A percentile compares a stretch with the other conserved stretches of the same genome.
phyloP scores from a whole-genome alignment of 2,888 invertebrate genomes.

The Cheilosia vulpina region DNA sequence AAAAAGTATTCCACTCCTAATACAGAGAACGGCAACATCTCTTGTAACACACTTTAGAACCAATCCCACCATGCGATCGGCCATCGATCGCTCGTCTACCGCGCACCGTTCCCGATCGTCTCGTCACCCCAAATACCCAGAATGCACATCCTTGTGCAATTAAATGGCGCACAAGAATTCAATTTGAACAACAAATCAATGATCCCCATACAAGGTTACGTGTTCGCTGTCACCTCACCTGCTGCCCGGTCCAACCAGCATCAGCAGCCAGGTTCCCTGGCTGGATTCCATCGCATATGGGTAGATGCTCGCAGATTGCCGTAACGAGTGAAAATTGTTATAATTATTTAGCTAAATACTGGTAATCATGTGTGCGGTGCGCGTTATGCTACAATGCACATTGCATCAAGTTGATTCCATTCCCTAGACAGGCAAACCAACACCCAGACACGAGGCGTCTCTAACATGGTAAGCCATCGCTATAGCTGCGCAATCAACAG shows the following conservation, averaged over 20 bases:
- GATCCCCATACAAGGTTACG: conserved; percentile 71
- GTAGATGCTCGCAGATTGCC: conserved; percentile 60
- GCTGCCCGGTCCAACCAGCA: conserved; percentile 9
- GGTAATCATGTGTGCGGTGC: conserved; percentile 68
- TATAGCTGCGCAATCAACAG: neutral
- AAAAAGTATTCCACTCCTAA: conserved; percentile 1
- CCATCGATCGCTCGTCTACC: neutral
- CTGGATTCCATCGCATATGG: conserved; percentile 43
- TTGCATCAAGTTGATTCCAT: conserved; percentile 49
- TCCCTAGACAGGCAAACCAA: conserved; percentile 60
- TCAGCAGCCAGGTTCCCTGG: conserved; percentile 37
- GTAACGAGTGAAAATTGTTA: conserved; percentile 75
- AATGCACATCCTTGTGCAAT: conserved; percentile 74
- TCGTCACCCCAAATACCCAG: conserved; percentile 55
- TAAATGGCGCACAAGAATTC: conserved; percentile 75
- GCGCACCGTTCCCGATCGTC: neutral
- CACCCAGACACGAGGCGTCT: conserved; percentile 70
- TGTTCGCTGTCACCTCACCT: conserved; percentile 44
- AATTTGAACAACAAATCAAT: conserved; percentile 71
- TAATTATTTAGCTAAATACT: conserved; percentile 74
- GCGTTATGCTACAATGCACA: conserved; percentile 67
- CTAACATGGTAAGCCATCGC: conserved; percentile 56
- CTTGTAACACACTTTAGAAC: conserved; percentile 1
- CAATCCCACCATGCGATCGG: neutral
- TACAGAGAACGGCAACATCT: neutral